Percentiles rank a stretch among this genome's conserved stretches.
Evolutionary conservation across 2,113 vertebrate genomes (phyloP).

Genomic region (Zosterops borbonicus): DNA sequence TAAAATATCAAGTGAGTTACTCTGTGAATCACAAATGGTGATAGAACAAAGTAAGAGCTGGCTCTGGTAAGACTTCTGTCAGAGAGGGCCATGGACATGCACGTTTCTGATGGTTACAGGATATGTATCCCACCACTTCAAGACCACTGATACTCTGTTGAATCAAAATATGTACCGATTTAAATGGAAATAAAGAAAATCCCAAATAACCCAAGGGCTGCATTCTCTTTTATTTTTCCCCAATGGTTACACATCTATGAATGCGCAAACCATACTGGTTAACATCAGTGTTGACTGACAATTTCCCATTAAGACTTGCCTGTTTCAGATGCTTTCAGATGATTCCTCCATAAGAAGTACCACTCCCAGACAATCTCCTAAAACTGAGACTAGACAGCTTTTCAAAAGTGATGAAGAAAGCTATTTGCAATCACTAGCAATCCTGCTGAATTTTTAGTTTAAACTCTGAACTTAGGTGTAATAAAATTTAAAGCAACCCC

Average conservation of each 20-base stretch:
- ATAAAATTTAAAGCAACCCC: not conserved
- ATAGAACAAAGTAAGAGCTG: not conserved
- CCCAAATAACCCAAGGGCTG: not conserved
- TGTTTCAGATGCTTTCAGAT: not conserved
- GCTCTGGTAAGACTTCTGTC: not conserved
- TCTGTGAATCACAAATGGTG: not conserved
- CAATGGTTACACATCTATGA: not conserved
- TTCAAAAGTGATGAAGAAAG: not conserved
- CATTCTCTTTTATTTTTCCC: not conserved
- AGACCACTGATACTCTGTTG: not conserved
- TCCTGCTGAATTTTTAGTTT: not conserved
- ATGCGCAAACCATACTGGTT: not conserved
- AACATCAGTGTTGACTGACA: not conserved
- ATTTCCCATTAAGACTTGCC: not conserved
- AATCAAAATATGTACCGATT: not conserved
- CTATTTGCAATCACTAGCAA: not conserved
- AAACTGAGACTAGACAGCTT: not conserved
- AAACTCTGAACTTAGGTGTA: not conserved
- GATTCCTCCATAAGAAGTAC: not conserved
- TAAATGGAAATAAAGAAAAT: not conserved
- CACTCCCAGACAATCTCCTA: not conserved
- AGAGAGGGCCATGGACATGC: rapidly evolving
- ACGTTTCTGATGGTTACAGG: not conserved
- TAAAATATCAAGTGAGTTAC: not conserved
- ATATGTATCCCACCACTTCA: not conserved